Conservation (phyloP, 2,797 vertebrate genomes). For the Betta splendens region DNA sequence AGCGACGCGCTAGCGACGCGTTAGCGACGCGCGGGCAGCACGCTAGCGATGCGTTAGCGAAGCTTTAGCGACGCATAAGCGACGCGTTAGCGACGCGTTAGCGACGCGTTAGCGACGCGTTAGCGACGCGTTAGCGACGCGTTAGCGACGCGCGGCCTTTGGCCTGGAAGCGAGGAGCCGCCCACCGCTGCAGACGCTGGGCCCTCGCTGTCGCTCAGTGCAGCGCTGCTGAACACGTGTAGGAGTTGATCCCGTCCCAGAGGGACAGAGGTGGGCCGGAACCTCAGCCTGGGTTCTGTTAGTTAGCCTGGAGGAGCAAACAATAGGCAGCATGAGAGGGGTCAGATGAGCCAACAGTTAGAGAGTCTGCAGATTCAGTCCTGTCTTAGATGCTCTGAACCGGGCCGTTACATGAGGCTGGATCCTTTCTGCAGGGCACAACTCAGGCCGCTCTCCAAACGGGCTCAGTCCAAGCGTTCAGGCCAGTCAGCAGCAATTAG, state of each 20-base stretch:
- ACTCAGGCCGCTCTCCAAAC: constrained; percentile 33
- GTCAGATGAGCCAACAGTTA: neutral
- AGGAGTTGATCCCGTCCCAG: constrained; percentile 1
- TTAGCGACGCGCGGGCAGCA: no score
- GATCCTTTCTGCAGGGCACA: constrained; percentile 35
- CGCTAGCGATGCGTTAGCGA: no score
- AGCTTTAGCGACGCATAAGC: no score
- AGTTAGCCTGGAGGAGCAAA: constrained; percentile 27
- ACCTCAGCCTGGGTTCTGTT: no score
- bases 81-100: no score
- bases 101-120: no score
- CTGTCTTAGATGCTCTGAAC: constrained; percentile 30
- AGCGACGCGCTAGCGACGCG: no score
- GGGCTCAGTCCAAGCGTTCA: constrained; percentile 37
- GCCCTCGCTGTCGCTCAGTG: constrained; percentile 19
- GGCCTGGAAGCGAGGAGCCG: constrained; percentile 6
- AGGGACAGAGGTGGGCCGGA: constrained; percentile 3
- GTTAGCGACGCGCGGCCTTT: no score
- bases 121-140: no score
- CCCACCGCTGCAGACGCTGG: constrained; percentile 17
- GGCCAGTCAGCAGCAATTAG: constrained; percentile 54
- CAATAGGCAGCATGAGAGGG: no score
- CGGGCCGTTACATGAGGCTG: constrained; percentile 35
- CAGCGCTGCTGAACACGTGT: constrained; percentile 15
- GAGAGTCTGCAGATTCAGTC: constrained; percentile 1